Conservation (phyloP, 2,888 invertebrate species). For the Dryococelus australis region DNA sequence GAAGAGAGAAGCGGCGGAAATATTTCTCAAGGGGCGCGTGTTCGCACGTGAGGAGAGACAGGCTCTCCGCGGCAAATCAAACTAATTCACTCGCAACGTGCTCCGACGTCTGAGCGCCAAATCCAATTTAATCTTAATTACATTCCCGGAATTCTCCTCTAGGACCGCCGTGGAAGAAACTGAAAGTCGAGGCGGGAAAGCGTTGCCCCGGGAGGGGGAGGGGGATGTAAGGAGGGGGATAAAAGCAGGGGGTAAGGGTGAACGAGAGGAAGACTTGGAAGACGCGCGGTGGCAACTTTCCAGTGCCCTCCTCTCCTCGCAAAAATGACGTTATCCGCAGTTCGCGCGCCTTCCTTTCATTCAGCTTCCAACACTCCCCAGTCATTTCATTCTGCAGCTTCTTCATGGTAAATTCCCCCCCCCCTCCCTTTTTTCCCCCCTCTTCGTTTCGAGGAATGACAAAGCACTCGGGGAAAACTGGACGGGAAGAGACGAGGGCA, state of each 20-base stretch:
- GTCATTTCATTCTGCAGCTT: background rate
- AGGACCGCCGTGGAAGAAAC: background rate
- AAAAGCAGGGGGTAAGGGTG: too few relatives aligned
- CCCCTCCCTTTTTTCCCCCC: background rate
- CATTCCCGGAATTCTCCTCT: background rate
- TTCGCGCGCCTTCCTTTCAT: background rate
- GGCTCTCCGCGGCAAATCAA: background rate
- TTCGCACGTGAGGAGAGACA: background rate
- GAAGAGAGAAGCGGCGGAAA: background rate
- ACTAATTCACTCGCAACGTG: background rate
- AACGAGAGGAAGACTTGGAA: background rate
- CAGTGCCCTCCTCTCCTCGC: background rate
- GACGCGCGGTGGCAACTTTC: background rate
- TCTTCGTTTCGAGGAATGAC: background rate
- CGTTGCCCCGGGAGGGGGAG: too few relatives aligned
- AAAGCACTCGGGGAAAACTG: background rate
- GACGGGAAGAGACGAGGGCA: background rate
- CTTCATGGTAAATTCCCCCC: background rate
- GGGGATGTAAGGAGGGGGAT: background rate
- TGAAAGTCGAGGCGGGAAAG: background rate
- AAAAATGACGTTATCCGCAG: background rate
- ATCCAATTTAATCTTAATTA: constrained; percentile 16
- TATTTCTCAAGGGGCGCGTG: background rate
- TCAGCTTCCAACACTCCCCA: background rate
- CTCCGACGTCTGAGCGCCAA: background rate